phyloP scores from a whole-genome alignment of 2,888 invertebrate species.

The Pterobdella sp. region DNA sequence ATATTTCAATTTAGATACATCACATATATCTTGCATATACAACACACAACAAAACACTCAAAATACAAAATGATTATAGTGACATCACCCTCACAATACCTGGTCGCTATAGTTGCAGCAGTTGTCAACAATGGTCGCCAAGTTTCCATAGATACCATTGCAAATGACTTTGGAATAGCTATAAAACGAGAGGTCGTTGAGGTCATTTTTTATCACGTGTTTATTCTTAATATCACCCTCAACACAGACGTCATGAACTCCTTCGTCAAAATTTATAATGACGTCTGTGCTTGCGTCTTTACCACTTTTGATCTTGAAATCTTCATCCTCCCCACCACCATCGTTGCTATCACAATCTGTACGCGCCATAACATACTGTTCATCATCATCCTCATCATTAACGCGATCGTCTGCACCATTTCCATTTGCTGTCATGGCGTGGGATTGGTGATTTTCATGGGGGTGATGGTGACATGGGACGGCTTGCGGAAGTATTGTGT shows the following conservation, averaged over 20 bases:
- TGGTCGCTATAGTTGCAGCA: background rate
- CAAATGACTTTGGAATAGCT: constrained; percentile 2
- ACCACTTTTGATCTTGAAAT: background rate
- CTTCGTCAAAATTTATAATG: too few relatives aligned
- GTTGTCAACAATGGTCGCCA: background rate
- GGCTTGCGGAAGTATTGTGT: too few relatives aligned
- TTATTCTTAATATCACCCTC: background rate
- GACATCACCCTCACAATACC: too few relatives aligned
- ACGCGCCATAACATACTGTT: background rate
- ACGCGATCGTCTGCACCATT: background rate
- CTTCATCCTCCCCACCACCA: background rate
- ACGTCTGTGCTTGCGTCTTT: too few relatives aligned
- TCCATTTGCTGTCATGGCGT: too few relatives aligned
- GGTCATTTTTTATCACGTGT: too few relatives aligned
- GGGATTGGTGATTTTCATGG: too few relatives aligned
- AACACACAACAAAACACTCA: background rate
- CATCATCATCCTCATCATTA: background rate
- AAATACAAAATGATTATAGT: too few relatives aligned
- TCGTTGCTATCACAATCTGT: background rate
- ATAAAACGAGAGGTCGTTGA: background rate
- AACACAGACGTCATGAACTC: background rate
- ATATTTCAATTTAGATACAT: too few relatives aligned
- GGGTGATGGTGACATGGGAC: too few relatives aligned
- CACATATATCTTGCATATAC: background rate
- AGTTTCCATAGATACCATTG: constrained; percentile 10